Percentiles rank a stretch among this genome's conserved stretches.
These are phyloP conservation scores for Gymnorhina tibicen DNA, from an alignment of 2,113 vertebrate species.

Conservation along the genomic window DNA sequence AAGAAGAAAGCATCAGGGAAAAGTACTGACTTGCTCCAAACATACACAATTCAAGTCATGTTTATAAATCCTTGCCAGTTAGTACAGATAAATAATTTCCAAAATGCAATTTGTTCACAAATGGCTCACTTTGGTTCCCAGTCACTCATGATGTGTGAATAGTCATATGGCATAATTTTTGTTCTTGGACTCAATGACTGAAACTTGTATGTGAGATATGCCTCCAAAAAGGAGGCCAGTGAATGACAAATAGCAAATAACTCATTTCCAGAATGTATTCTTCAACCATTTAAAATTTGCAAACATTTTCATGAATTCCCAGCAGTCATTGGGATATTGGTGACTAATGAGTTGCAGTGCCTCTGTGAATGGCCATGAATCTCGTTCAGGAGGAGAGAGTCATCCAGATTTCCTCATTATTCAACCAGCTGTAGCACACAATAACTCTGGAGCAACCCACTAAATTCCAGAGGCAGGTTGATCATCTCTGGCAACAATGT, in stretches of 20 bases:
- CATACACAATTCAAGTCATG: not conserved
- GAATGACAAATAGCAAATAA: slow-evolving; percentile 28
- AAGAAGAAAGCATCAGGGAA: slow-evolving; percentile 2
- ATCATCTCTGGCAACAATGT: not conserved
- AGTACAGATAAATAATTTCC: slow-evolving; percentile 31
- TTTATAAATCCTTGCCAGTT: slow-evolving; percentile 21
- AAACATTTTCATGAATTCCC: slow-evolving; percentile 32
- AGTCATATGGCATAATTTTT: not conserved
- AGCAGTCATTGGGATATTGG: not conserved
- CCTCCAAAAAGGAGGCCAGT: not conserved
- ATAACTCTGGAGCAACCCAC: not conserved
- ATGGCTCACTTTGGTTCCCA: not conserved
- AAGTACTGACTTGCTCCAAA: not conserved
- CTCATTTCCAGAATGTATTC: not conserved
- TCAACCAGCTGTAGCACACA: not conserved
- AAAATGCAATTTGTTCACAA: slow-evolving; percentile 29
- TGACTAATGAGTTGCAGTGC: not conserved
- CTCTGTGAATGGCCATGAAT: not conserved
- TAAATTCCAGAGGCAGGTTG: not conserved
- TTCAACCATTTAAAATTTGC: slow-evolving; percentile 10
- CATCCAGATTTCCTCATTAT: not conserved
- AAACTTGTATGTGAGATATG: not conserved
- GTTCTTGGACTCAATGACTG: not conserved
- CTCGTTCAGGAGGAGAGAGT: not conserved
- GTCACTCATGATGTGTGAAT: not conserved